Base-by-base conservation (phyloP, 2,888 invertebrate species). In the Parnassius orleans region DNA sequence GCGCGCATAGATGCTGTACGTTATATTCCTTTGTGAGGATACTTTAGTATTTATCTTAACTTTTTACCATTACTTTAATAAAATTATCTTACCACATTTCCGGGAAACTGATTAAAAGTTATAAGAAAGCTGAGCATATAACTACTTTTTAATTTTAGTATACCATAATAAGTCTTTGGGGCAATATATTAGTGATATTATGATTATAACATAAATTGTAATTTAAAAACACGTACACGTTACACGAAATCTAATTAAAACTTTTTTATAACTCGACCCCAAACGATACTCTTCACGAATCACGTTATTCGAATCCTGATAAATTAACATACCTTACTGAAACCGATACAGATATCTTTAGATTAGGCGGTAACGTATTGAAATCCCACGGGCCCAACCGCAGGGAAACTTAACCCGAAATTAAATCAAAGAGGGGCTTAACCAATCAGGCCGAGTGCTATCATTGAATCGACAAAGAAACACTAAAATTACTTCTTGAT, bases 401-500 rank as follows among this genome's bases (percentile, higher is more conserved):
- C 87, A 84, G 78, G 80, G 84, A 79, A 86, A 86, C 88, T 90
- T 90, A 90, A 89, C 90, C 90, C 87, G 80, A 88, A 90, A 91
- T 91, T 91, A 91, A 91, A 91, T 91, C 90, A 90, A 88, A 89
- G 90, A 87, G 89, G 84, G 88, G 88, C 84, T 89, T 87, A 86
- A 89, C 90, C 90, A 91, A 90, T 91, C 90, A 90, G 82, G 80
- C 78, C 90, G 90, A 91, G 90, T 91, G 90, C 89, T 91, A 90
- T 90, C 91, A 90, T 90, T 90, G 90, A 90, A 90, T 90, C 90
- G 90, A 88, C 84, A 87, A 90, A 90, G 88, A 87, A 90, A 91
- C 90, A 90, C 90, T 90, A 90, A 90, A 90, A 90, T 90, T 90
- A 90, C 90, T 91, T 90, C 90, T 90, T 90, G 90, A 90, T 90